A percentile compares a stretch with the other conserved stretches of the same genome.
Evolutionary conservation across 30 jellyfish, hydroid and myxozoan genomes (phyloP).

Genomic region (Pseudorhiza aurosa): DNA sequence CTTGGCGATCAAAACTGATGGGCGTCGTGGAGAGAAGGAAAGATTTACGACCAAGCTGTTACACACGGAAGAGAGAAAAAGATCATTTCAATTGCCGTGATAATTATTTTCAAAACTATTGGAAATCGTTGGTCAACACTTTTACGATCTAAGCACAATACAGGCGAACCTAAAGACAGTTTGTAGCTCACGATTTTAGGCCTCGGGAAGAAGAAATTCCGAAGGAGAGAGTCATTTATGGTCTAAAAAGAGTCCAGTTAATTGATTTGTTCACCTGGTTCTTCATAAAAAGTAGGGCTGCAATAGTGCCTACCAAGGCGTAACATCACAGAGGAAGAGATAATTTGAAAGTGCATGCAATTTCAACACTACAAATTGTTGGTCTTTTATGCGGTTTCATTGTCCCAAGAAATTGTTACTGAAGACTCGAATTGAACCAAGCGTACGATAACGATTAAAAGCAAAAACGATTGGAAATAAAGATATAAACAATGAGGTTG

Average conservation of each 20-base stretch:
- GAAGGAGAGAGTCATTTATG: no score
- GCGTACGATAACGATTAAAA: neutral
- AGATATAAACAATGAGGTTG: neutral
- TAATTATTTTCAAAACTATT: neutral
- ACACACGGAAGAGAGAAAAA: neutral
- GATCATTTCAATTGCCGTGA: neutral
- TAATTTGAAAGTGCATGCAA: no score
- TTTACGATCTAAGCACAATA: neutral
- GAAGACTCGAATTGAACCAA: neutral
- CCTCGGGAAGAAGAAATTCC: no score
- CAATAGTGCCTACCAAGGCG: no score
- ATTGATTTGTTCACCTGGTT: no score
- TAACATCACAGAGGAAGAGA: no score
- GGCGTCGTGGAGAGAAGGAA: constrained; percentile 16
- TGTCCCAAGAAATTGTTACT: neutral
- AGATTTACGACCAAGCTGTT: neutral
- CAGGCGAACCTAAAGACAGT: no score
- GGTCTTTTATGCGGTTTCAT: neutral
- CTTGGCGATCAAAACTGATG: constrained; percentile 1
- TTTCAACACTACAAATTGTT: no score
- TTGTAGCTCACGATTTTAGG: no score
- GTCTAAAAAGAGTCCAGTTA: no score
- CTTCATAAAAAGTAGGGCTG: no score
- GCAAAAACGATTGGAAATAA: neutral
- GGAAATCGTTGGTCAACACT: neutral